phyloP scores from a whole-genome alignment of 1,140 invertebrate species.

The Dendrolimus punctatus region DNA sequence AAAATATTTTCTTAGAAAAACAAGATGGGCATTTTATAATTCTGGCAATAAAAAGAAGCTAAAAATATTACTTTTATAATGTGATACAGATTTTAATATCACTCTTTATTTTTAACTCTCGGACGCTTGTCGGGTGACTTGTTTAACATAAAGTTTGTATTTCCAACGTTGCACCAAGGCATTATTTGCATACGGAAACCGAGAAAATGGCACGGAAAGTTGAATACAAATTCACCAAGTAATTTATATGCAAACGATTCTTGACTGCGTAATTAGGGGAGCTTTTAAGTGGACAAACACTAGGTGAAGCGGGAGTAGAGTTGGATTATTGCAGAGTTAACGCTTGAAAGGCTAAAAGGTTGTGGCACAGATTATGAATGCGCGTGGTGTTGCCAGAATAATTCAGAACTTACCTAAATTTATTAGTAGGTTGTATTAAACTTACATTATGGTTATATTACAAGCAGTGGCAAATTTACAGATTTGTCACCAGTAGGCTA shows the following conservation, averaged over 20 bases:
- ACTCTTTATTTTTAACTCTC: slow-evolving; percentile 18
- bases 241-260: slow-evolving; percentile 65
- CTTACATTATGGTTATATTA: too few relatives aligned
- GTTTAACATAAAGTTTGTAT: slow-evolving; percentile 59
- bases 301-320: neutral
- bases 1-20: too few relatives aligned
- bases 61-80: too few relatives aligned
- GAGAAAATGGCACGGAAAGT: slow-evolving; percentile 47
- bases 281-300: slow-evolving; percentile 17
- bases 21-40: too few relatives aligned
- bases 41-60: too few relatives aligned
- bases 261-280: slow-evolving; percentile 45
- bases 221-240: slow-evolving; percentile 42
- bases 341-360: too few relatives aligned
- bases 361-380: neutral
- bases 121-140: slow-evolving; percentile 34
- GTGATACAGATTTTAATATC: too few relatives aligned
- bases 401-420: too few relatives aligned
- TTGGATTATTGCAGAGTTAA: too few relatives aligned
- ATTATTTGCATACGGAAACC: slow-evolving; percentile 50
- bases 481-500: too few relatives aligned
- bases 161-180: slow-evolving; percentile 32
- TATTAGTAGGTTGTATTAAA: too few relatives aligned
- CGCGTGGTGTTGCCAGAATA: neutral
- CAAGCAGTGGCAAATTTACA: too few relatives aligned